Base-by-base conservation (phyloP, 2,797 vertebrate species). In the Sebastes kiyomatsui region DNA sequence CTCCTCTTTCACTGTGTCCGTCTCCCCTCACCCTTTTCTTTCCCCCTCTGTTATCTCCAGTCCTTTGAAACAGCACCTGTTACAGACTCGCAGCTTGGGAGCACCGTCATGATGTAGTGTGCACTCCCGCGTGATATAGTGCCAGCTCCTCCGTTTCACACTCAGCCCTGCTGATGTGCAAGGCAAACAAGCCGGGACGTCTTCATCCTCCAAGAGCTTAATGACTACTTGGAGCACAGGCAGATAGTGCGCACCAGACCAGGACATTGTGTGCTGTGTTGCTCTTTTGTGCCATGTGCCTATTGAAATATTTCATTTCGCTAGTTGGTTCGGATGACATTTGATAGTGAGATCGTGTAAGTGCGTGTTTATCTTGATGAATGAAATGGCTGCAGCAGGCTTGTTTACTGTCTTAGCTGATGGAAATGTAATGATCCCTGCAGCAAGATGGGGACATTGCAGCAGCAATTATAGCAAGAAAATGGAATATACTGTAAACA, bases 11-110 rank as follows among this genome's bases (percentile, higher is more conserved):
- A 14, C 88, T 83, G 25, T 84, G 81, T 88, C 83, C 46, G 1
- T 86, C 81, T 77, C 67, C 71, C 79, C 71, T 82, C 81, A 65
- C 28, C 80, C 83, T 79, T 75, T 85, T 89, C 81, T 30, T 49
- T 75, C 82, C 67, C 66, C 64, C 67, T 72, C 89, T 92, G 88
- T 96, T 96, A 95, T 95, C 94, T 93, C 91, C 61, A 23, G 46
- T 65, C 86, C 92, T 94, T 93, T 92, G 92, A 95, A 95, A 95
- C 88, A 87, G 85, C 94, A 95, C 94, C 93, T 95, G 93, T 88
- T 94, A 87, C 85, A 79, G 82, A 83, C 81, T 94, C 84, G 65
- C 85, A 74, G 86, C 88, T 83, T 46, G 73, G 87, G 85, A 91
- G 84, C 87, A 49, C 86, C 58, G 80, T 87, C 84, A 79, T 88